A percentile compares a stretch with the other conserved stretches of the same genome.
Evolutionary conservation across 2,888 invertebrate species (phyloP).

Genomic region (Cloeon dipterum): DNA sequence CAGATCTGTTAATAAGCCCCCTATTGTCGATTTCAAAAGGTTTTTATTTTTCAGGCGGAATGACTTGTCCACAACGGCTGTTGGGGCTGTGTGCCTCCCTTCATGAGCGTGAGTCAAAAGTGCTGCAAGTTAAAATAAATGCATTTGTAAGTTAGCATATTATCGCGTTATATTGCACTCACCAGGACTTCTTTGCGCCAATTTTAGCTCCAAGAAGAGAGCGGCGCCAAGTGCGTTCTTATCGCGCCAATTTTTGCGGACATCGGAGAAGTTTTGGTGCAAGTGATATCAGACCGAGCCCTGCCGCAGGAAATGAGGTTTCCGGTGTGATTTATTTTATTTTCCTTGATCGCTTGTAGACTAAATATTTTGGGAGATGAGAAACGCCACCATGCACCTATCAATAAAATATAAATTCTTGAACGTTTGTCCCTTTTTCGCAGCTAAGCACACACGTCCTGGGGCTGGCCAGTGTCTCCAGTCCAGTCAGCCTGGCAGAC

Average conservation of each 20-base stretch:
- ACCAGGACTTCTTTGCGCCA: constrained; percentile 4
- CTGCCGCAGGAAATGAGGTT: constrained; percentile 26
- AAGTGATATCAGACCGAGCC: constrained; percentile 26
- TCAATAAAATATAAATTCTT: too few species aligned
- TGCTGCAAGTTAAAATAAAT: constrained; percentile 34
- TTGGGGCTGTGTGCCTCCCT: constrained; percentile 27
- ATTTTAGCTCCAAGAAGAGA: constrained; percentile 19
- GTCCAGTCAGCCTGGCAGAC: constrained; percentile 9
- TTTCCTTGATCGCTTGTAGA: not conserved
- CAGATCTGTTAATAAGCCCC: too few species aligned
- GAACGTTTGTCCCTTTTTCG: too few species aligned
- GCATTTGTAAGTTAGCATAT: constrained; percentile 29
- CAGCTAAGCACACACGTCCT: constrained; percentile 3
- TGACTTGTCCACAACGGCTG: constrained; percentile 31
- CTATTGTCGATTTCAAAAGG: too few species aligned
- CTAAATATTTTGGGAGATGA: too few species aligned
- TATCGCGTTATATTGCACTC: too few species aligned
- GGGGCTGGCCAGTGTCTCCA: constrained; percentile 1
- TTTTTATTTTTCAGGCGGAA: too few species aligned
- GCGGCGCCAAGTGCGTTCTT: constrained; percentile 27
- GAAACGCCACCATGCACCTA: too few species aligned
- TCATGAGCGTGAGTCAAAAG: constrained; percentile 26
- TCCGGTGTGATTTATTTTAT: constrained; percentile 17
- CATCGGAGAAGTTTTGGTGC: constrained; percentile 32
- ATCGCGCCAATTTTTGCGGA: constrained; percentile 26